Evolutionary conservation across 2,797 vertebrate genomes (phyloP), one percentile per base, ranked within the genome.

Genomic region (Intellagama lesueurii): DNA sequence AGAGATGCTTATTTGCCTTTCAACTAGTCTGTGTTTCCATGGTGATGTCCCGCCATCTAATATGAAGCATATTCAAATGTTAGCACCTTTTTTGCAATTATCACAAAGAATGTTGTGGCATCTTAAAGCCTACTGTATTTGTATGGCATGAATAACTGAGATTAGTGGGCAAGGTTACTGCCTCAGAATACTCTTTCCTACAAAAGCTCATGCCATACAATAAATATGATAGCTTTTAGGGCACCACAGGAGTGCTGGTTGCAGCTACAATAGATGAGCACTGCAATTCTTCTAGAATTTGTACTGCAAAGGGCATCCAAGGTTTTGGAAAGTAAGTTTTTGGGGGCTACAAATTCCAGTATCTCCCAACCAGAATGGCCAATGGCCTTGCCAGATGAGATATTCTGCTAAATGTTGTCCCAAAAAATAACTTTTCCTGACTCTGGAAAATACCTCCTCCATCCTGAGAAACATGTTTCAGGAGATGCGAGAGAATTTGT

Each of bases 1-100:
- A n/a, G 69, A 88, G 70, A 47, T n/a, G 35, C 16, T 87, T 81
- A 70, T 72, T 87, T 73, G 16, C 68, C 60, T 79, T 87, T 69
- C 28, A 44, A n/a, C 14, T 66, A 60, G 19, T 9, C 11, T 28
- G 69, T 64, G 69, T 64, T 64, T 26, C 78, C 35, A 44, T 81
- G 35, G 28, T 47, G 35, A 47, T 76, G 72, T 44, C 35, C 14
- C 52, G 60, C 2, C 72, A 85, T 52, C 24, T 44, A 24, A 30
- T 24, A 40, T 85, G 17, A 85, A 12, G 32, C n/a, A 35, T 14
- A 19, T 75, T 75, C 49, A 75, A 14, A 32, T 56, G n/a, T 40
- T 60, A 7, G 49, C 24, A 30, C 70, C 17, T 44, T 69, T 64
- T 17, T n/a, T 52, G 64, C 30, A 72, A 22, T 68, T 78, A 40